Base-by-base conservation (phyloP, 2,113 vertebrate species). In the Podilymbus podiceps region DNA sequence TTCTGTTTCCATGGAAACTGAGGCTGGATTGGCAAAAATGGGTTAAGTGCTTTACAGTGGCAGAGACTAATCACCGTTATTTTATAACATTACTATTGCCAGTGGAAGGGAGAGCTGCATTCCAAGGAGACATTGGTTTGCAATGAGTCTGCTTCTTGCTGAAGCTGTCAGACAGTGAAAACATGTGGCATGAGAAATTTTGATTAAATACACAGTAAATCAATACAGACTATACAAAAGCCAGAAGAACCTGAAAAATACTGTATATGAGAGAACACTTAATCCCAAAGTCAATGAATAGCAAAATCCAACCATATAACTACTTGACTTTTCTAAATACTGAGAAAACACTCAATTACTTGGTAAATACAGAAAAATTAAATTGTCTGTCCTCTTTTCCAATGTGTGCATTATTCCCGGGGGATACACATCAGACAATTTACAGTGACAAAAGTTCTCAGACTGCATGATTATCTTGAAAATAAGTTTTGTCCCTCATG, bases 31-130 rank as follows among this genome's bases (percentile, higher is more conserved):
- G 96, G 85, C 97, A 98, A 98, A 98, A 97, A 93, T 81, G 89
- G 91, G 92, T 91, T 95, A 97, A 98, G 95, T 97, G 93, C 89
- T 98, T 97, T 97, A 95, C 95, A 97, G 93, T 96, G 97, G 95
- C 97, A 96, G 95, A 97, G 95, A 98, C 94, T 98, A 98, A 98
- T 98, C 94, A 97, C 80, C 93, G 80, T 97, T 98, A 97, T 98
- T 98, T 98, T 97, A 95, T 93, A 90, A 55, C 94, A 95, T 96
- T 96, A 94, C 78, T 92, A 92, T 77, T 97, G 85, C 38, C 73
- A 89, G 62, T 93, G 78, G 69, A 97, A 88, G 42, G 85, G 84
- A 97, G n/a, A 62, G 30, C 66, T 97, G 17, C 71, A 79, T 92
- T 94, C n/a, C 81, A 93, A 85, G 89, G 67, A 81, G 79, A 90